Evolutionary conservation across 2,113 vertebrate species (phyloP).

Genomic region (Gambusia affinis): DNA sequence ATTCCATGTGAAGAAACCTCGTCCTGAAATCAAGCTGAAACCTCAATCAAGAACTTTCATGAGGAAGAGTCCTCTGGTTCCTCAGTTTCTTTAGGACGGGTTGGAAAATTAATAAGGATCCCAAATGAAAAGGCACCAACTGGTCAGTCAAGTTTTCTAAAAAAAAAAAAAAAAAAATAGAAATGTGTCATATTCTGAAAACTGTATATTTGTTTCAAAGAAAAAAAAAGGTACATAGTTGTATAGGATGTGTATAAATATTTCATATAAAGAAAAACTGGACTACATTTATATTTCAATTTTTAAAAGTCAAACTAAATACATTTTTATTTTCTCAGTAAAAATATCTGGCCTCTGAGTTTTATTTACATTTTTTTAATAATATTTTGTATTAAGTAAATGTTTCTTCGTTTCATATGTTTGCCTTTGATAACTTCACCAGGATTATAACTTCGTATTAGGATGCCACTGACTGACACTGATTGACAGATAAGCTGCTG

Average conservation of each 20-base stretch:
- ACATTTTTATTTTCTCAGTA: background rate
- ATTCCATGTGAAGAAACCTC: constrained; percentile 79
- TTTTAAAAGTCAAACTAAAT: background rate
- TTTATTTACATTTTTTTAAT: background rate
- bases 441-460: too few relatives aligned
- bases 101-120: background rate
- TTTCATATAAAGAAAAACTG: background rate
- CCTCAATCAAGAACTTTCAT: too few relatives aligned
- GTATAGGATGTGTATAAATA: background rate
- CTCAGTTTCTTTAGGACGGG: background rate
- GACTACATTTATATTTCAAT: background rate
- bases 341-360: background rate
- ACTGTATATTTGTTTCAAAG: background rate
- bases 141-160: background rate
- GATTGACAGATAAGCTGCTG: too few relatives aligned
- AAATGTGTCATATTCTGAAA: background rate
- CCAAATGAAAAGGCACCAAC: background rate
- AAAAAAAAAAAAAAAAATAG: too few relatives aligned
- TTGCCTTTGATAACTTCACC: too few relatives aligned
- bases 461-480: too few relatives aligned
- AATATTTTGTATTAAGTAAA: background rate
- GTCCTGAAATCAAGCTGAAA: constrained; percentile 63
- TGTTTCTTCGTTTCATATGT: background rate
- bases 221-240: background rate
- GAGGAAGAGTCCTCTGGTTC: background rate